Conservation (phyloP, 2,113 vertebrate genomes). For the Climacteris rufus region DNA sequence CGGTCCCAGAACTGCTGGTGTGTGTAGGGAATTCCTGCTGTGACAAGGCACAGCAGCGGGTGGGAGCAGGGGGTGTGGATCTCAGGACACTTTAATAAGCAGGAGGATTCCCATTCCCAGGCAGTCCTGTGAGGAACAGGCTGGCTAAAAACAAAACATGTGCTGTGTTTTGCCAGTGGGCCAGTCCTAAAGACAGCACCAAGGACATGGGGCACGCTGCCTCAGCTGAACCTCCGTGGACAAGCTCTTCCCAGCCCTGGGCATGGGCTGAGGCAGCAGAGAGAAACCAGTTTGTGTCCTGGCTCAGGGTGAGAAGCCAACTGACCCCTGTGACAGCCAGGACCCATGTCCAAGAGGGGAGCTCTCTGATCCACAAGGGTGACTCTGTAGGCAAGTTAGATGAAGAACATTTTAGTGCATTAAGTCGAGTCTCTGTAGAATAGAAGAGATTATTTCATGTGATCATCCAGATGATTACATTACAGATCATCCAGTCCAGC, state of each 20-base stretch:
- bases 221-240: fast-evolving
- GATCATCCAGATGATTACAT: too few species aligned
- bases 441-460: background rate
- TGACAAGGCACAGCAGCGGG: background rate
- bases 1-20: fast-evolving
- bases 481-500: background rate
- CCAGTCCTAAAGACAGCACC: background rate
- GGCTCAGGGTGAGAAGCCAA: fast-evolving
- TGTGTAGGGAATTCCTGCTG: background rate
- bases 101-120: background rate
- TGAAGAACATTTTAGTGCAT: background rate
- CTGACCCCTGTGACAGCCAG: fast-evolving
- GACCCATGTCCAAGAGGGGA: background rate
- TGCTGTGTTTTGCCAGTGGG: fast-evolving
- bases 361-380: too few species aligned
- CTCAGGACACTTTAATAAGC: fast-evolving
- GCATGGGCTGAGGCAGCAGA: background rate
- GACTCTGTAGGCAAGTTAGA: background rate
- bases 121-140: background rate
- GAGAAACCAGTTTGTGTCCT: background rate
- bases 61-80: background rate
- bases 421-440: background rate
- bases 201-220: fast-evolving
- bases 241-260: background rate
- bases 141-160: fast-evolving